Evolutionary conservation across 2,797 vertebrate species (phyloP).

Genomic region (Peromyscus attwateri): DNA sequence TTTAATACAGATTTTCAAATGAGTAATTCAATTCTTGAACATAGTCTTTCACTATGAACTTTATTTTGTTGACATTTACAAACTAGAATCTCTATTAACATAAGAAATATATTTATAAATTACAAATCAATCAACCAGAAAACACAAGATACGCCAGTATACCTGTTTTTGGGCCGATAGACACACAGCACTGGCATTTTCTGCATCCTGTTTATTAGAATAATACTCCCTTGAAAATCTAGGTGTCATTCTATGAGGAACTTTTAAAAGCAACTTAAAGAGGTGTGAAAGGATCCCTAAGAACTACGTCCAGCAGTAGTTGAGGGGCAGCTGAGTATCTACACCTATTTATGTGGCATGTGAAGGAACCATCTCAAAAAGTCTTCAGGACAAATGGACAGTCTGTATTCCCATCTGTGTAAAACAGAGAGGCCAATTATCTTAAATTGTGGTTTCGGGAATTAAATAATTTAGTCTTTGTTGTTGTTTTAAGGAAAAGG

Average conservation of each 20-base stretch:
- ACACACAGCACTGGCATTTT: not conserved
- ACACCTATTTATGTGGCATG: not conserved
- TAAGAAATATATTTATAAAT: not conserved
- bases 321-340: not conserved
- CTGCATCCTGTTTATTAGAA: not conserved
- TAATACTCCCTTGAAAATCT: not conserved
- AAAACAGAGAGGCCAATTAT: not conserved
- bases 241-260: not conserved
- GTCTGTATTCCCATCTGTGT: not conserved
- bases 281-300: not conserved
- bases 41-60: not conserved
- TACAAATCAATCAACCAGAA: not conserved
- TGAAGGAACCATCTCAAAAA: not conserved
- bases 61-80: not conserved
- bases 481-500: not conserved
- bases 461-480: not conserved
- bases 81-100: not conserved
- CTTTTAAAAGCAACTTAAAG: not conserved
- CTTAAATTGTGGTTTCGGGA: not conserved
- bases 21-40: not conserved
- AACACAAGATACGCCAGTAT: not conserved
- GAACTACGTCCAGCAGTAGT: fast-evolving
- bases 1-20: not conserved
- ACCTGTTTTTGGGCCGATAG: not conserved
- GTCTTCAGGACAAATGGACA: not conserved